phyloP scores from a whole-genome alignment of 2,888 invertebrate genomes.

The Buathra laborator region DNA sequence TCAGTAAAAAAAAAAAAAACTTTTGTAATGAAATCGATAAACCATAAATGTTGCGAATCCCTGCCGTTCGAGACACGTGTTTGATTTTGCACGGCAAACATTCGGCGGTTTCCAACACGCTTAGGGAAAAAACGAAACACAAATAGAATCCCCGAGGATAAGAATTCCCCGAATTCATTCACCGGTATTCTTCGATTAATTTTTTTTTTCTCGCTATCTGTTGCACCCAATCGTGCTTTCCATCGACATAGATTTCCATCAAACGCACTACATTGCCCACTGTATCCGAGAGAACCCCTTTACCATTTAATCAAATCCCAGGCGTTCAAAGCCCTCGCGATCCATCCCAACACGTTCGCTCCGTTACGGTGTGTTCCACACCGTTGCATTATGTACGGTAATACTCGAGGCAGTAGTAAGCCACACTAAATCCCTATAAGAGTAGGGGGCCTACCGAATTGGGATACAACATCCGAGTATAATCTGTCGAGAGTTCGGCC shows the following conservation, averaged over 20 bases:
- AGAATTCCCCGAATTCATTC: slow-evolving; percentile 45
- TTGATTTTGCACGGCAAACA: slow-evolving; percentile 80
- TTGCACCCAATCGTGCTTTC: slow-evolving; percentile 34
- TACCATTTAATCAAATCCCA: slow-evolving; percentile 54
- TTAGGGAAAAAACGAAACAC: slow-evolving; percentile 57
- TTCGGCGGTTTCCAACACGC: slow-evolving; percentile 56
- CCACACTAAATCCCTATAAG: slow-evolving; percentile 81
- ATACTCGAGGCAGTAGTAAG: slow-evolving; percentile 78
- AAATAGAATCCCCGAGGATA: slow-evolving; percentile 15
- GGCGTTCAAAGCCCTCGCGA: slow-evolving; percentile 45
- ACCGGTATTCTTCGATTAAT: slow-evolving; percentile 40
- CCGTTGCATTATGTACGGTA: slow-evolving; percentile 77
- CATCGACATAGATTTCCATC: slow-evolving; percentile 53
- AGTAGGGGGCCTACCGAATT: slow-evolving; percentile 75
- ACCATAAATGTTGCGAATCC: slow-evolving; percentile 44
- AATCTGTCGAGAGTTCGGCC: slow-evolving; percentile 82
- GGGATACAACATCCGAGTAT: slow-evolving; percentile 76
- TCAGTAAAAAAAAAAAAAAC: too few species aligned
- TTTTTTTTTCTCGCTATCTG: slow-evolving; percentile 49
- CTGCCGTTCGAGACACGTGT: slow-evolving; percentile 78
- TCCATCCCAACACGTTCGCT: slow-evolving; percentile 38
- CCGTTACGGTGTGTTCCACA: slow-evolving; percentile 44
- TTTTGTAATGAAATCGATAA: slow-evolving; percentile 27
- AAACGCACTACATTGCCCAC: slow-evolving; percentile 9
- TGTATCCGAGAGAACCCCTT: slow-evolving; percentile 15